Conservation (phyloP, 1,140 invertebrate species). For the Brachionus paranguensis region DNA sequence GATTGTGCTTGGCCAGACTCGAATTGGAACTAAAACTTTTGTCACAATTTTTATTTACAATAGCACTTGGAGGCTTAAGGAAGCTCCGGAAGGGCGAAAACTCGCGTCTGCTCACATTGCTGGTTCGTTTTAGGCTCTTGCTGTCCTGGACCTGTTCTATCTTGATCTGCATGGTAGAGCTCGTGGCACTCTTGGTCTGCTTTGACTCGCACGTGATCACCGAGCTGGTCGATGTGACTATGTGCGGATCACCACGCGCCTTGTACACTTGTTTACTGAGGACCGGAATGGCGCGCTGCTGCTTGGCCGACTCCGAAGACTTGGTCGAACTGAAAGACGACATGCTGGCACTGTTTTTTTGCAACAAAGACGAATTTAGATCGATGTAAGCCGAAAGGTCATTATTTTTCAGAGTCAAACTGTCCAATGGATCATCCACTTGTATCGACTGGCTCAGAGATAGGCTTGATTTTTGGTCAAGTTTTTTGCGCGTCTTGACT, state of each 20-base stretch:
- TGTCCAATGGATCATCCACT: not conserved
- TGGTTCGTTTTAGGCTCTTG: not conserved
- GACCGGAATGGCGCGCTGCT: not conserved
- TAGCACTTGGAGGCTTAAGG: not conserved
- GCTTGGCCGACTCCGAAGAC: not conserved
- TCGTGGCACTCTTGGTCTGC: not conserved
- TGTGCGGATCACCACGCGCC: not conserved
- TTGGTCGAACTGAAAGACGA: not conserved
- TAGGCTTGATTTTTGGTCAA: not conserved
- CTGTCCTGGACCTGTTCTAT: not conserved
- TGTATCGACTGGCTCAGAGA: not conserved
- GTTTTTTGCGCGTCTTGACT: not conserved
- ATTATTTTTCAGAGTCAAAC: constrained; percentile 18
- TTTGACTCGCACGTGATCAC: not conserved
- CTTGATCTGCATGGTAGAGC: not conserved
- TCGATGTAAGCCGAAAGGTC: constrained; percentile 15
- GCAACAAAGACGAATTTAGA: not conserved
- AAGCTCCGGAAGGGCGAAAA: constrained; percentile 22
- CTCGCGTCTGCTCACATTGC: not conserved
- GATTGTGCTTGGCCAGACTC: not conserved
- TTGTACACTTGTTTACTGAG: not conserved
- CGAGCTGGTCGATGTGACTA: not conserved
- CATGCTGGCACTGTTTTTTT: not conserved
- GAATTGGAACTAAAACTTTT: not conserved
- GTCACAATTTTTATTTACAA: not conserved